Percentiles rank a stretch among this genome's conserved stretches.
Evolutionary conservation across 2,888 invertebrate genomes (phyloP).

Genomic region (Clunio marinus): DNA sequence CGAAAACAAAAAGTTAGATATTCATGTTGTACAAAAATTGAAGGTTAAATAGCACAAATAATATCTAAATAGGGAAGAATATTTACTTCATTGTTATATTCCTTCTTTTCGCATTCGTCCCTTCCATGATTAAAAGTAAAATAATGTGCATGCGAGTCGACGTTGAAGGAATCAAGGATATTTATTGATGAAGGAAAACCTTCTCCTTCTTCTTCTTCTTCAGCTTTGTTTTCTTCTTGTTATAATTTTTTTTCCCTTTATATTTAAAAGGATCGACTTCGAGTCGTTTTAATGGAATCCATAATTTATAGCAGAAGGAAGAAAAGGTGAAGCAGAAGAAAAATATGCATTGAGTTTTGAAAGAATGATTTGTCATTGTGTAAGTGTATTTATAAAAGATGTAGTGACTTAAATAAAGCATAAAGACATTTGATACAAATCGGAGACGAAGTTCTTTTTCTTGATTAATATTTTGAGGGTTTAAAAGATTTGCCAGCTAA

Average conservation of each 20-base stretch:
- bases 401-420: not conserved
- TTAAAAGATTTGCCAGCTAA: no score
- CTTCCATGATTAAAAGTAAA: not conserved
- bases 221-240: no score
- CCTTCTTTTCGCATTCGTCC: not conserved
- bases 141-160: conserved; percentile 2
- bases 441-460: no score
- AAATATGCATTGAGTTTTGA: not conserved
- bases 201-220: not conserved
- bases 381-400: conserved; percentile 10
- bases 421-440: not conserved
- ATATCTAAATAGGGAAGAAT: not conserved
- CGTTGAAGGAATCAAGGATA: not conserved
- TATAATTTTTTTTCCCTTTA: no score
- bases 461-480: no score
- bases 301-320: conserved; percentile 5
- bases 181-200: no score
- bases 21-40: not conserved
- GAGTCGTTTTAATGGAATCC: no score
- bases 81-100: no score
- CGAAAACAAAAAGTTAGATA: not conserved
- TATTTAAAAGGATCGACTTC: not conserved
- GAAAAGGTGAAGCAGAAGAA: not conserved
- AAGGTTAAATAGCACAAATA: not conserved
- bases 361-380: no score